Evolutionary conservation across 2,113 vertebrate genomes (phyloP).

Genomic region (Onychostruthus taczanowskii): DNA sequence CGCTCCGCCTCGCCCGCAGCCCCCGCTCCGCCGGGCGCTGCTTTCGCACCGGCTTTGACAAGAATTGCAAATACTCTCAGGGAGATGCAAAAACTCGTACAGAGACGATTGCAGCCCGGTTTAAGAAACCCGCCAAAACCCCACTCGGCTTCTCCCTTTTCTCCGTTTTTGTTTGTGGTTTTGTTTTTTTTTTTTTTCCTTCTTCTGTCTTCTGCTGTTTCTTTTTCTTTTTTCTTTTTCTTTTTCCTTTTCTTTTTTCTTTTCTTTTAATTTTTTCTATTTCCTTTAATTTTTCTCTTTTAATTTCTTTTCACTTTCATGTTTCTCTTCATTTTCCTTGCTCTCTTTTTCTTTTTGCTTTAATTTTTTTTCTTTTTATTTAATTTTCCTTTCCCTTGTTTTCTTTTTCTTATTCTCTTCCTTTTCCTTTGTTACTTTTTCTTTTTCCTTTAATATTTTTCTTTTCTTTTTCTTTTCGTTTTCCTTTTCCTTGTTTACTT

Average conservation of each 20-base stretch:
- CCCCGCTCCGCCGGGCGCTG: not conserved
- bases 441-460: not conserved
- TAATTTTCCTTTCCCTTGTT: not conserved
- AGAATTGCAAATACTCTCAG: not conserved
- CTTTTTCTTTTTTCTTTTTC: accelerated
- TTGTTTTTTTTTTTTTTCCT: accelerated
- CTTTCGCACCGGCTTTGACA: not conserved
- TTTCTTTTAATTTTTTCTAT: too few relatives aligned
- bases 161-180: accelerated
- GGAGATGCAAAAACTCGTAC: not conserved
- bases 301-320: accelerated
- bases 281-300: accelerated
- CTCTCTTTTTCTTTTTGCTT: accelerated
- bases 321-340: accelerated
- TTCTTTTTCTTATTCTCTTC: not conserved
- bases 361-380: accelerated
- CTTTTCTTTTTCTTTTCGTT: not conserved
- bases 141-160: not conserved
- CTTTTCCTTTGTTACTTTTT: not conserved
- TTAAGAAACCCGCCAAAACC: not conserved
- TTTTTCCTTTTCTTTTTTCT: too few relatives aligned
- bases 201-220: too few relatives aligned
- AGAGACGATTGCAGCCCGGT: not conserved
- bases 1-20: not conserved
- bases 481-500: too few relatives aligned